phyloP scores from a whole-genome alignment of 2,888 invertebrate genomes.

The Synanthedon andrenaeformis region DNA sequence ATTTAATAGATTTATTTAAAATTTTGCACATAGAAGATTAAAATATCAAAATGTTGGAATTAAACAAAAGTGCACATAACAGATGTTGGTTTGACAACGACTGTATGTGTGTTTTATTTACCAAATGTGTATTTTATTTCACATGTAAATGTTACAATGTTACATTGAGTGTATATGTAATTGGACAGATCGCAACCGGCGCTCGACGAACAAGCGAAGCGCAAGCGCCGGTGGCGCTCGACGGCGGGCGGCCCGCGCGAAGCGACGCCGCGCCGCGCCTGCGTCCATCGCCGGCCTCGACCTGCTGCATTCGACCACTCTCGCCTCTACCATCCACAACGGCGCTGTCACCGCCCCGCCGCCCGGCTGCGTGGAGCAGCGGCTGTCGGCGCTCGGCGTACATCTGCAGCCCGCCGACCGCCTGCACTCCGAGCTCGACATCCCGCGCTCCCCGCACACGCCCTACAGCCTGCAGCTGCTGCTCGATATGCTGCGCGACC shows the following conservation, averaged over 20 bases:
- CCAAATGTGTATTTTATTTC: too few relatives aligned
- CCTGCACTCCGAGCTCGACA: slow-evolving; percentile 85
- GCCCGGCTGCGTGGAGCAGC: slow-evolving; percentile 92
- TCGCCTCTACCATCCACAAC: slow-evolving; percentile 86
- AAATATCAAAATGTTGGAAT: too few relatives aligned
- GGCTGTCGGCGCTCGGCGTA: slow-evolving; percentile 82
- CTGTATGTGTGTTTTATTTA: too few relatives aligned
- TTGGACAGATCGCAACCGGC: slow-evolving; percentile 44
- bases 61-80: too few relatives aligned
- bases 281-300: slow-evolving; percentile 86
- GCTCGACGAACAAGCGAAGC: slow-evolving; percentile 52
- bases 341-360: slow-evolving; percentile 81
- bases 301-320: slow-evolving; percentile 88
- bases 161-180: not conserved
- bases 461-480: slow-evolving; percentile 90
- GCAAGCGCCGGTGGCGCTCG: slow-evolving; percentile 61
- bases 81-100: too few relatives aligned
- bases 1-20: too few relatives aligned
- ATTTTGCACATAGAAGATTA: too few relatives aligned
- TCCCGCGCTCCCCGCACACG: slow-evolving; percentile 82
- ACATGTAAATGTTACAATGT: too few relatives aligned
- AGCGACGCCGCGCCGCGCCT: slow-evolving; percentile 57
- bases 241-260: slow-evolving; percentile 42
- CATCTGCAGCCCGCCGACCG: slow-evolving; percentile 72
- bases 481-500: slow-evolving; percentile 86